Evolutionary conservation across 2,113 vertebrate species (phyloP).

Genomic region (Melanerpes aurifrons): DNA sequence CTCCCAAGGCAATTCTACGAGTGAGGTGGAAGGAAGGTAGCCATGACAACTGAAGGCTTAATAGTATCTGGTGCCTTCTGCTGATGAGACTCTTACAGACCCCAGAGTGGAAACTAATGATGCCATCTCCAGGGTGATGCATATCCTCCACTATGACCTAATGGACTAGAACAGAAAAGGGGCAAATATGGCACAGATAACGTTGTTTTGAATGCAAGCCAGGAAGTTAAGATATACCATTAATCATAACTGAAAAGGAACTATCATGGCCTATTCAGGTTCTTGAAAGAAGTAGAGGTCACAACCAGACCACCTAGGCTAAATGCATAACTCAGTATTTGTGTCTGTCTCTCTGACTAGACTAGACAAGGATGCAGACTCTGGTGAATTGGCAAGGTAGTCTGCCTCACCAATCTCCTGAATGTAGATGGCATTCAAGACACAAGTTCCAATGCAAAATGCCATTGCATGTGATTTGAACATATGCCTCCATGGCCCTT

Average conservation of each 20-base stretch:
- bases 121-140: constrained; percentile 41
- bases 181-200: not conserved
- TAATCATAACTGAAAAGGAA: not conserved
- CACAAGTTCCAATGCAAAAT: not conserved
- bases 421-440: not conserved
- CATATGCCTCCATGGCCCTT: not conserved
- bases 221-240: not conserved
- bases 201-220: constrained; percentile 20
- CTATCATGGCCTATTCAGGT: not conserved
- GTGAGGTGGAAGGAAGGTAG: constrained; percentile 25
- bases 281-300: not conserved
- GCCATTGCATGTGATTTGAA: not conserved
- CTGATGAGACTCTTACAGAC: not conserved
- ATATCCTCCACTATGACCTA: constrained; percentile 15
- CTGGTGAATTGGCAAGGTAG: not conserved
- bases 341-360: not conserved
- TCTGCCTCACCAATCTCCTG: not conserved
- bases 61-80: constrained; percentile 52
- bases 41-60: constrained; percentile 62
- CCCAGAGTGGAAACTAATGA: constrained; percentile 43
- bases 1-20: constrained; percentile 24
- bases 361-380: not conserved
- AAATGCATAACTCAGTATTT: not conserved
- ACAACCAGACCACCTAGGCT: not conserved
- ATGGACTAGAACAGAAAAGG: not conserved